Base-by-base conservation (phyloP, 2,113 vertebrate species). In the Gadus macrocephalus region DNA sequence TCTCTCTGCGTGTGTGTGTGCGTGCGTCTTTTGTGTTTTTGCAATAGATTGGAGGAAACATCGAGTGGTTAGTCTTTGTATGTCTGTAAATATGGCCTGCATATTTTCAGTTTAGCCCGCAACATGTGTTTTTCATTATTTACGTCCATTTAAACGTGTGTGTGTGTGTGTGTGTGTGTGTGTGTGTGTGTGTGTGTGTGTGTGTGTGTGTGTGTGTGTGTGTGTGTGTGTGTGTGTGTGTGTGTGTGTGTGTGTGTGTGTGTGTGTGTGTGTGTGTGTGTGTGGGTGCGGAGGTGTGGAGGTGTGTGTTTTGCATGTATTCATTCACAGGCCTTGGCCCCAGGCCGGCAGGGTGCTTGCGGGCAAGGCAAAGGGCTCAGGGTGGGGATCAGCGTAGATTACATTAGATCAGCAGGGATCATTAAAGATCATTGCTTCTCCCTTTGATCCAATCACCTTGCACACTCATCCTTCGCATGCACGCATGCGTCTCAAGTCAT, bases 381-480 rank as follows among this genome's bases (percentile, higher is more conserved):
- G 15, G 20, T 25, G 22, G 60, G 66, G 81, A 82, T 86, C 77
- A 80, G 69, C 27, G 53, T 53, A 78, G 75, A 76, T 83, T 74
- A 77, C 59, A 71, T 49, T 42, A 78, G 79, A 84, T 86, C 76
- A 82, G 72, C 27, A 68, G 56, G 74, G 78, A 82, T 83, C 73
- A 86, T 72, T 68, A 62, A 17, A 75, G 78, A 85, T 82, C 74
- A 78, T 62, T 55, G 49, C 66, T 53, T 62, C 25, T 66, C 25
- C 56, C 59, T 85, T 83, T 88, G 75, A 84, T 88, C 73, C 75
- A 74, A 77, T 81, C 74, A 76, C 58, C 76, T 65, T 55, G 16
- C 55, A 68, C 70, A 72, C 35, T 71, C 66, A 70, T 35, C 62
- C 76, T 27, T 25, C 61, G 11, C 61, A 62, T 49, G 0, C 42